Evolutionary conservation across 1,140 invertebrate genomes (phyloP), one percentile per base, ranked within the genome.

Genomic region (Zaprionus capensis): DNA sequence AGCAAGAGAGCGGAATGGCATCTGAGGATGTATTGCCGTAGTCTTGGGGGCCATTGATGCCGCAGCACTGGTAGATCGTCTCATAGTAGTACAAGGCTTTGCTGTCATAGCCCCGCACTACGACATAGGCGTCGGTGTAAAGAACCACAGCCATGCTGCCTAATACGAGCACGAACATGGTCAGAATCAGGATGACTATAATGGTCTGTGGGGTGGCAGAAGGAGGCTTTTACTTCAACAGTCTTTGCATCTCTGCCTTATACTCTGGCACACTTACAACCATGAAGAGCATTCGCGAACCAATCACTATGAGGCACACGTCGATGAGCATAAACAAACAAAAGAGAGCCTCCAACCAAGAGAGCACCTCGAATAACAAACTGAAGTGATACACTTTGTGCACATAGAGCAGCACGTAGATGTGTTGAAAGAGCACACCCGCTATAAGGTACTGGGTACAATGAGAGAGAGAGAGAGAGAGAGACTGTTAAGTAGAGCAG

Each of bases 71-170:
- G 15, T 51, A 57, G 4, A 26, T 46, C 11, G 0, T 26, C 70
- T 76, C 74, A 46, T 72, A 72, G 6, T 28, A 17, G 15, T 26
- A 36, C 28, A 76, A 15, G 6, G 28, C 59, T 6, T 64, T 24
- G 15, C 57, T 67, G 4, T 36, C 14, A 14, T 34, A 76, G 3
- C 62, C 64, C 0, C 62, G 57, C 24, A 67, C 53, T 0, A 76
- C 74, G 20, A 62, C 57, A 31, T 63, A 72, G 2, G 64, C 34
- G 41, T 72, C 74, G 7, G 70, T 61, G 11, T 67, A 72, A 7
- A 6, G 46, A 0, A 72, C 20, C 6, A 76, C 31, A 0, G 57
- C 15, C 4, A 41, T 3, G 22, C 70, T 67, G 41, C 74, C 74
- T 0, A 51, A 38, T 12, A 76, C 14, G 7, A 76, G 28, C 14